Conservation (phyloP, 1,140 invertebrate species). For the Caerostris darwini region DNA sequence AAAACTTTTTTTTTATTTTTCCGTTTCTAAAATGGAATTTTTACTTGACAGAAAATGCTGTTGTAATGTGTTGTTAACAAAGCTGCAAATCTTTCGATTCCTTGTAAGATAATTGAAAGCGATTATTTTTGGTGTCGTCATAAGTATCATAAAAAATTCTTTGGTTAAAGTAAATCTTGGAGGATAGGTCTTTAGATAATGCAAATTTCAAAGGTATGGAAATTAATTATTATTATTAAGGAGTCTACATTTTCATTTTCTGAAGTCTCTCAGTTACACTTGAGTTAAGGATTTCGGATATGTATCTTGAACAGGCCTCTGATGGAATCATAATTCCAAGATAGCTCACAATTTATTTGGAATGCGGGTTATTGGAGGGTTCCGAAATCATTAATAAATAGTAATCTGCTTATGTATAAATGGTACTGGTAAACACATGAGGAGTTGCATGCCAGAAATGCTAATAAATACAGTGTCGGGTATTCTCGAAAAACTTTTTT, state of each 20-base stretch:
- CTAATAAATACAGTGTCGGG: not conserved
- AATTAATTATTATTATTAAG: no score
- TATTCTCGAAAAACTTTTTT: not conserved
- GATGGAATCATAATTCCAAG: slow-evolving; percentile 25
- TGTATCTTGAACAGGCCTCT: not conserved
- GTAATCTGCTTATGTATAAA: not conserved
- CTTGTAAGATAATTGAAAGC: no score
- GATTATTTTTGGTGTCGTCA: no score
- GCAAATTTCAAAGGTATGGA: no score
- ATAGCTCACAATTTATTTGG: slow-evolving; percentile 23
- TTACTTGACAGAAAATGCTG: not conserved
- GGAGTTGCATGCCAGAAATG: slow-evolving; percentile 2
- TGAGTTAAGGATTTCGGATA: slow-evolving; percentile 36
- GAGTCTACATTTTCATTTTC: no score
- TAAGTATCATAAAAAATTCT: no score
- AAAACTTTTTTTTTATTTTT: not conserved
- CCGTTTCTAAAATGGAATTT: not conserved
- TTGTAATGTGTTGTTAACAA: no score
- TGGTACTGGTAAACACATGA: not conserved
- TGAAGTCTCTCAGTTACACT: slow-evolving; percentile 24
- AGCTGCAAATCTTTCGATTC: no score
- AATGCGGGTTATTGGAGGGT: slow-evolving; percentile 27
- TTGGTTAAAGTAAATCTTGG: no score
- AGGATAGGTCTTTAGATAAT: no score
- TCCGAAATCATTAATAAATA: slow-evolving; percentile 22